A percentile compares a stretch with the other conserved stretches of the same genome.
Conservation (phyloP, 1,140 invertebrate genomes). For the Monochamus saltuarius region DNA sequence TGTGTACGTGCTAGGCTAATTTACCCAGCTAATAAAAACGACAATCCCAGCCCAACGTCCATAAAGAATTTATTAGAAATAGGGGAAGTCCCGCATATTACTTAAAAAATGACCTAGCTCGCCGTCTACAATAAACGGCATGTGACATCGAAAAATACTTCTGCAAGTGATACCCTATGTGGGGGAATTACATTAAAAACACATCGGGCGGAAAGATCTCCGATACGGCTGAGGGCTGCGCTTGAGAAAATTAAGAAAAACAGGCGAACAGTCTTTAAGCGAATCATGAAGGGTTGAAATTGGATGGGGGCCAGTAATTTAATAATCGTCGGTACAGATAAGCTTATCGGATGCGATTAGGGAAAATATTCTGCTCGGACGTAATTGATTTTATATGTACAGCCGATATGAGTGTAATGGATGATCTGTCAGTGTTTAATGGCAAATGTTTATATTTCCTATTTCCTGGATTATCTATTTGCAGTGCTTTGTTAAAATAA, state of each 20-base stretch:
- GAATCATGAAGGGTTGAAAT: conserved; percentile 5
- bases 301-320: conserved; percentile 8
- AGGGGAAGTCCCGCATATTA: conserved; percentile 13
- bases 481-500: too few species aligned
- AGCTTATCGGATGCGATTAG: conserved; percentile 10
- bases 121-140: conserved; percentile 34
- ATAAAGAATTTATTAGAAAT: too few species aligned
- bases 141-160: conserved; percentile 43
- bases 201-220: too few species aligned
- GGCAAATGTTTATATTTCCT: too few species aligned
- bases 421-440: not conserved
- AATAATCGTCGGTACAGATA: conserved; percentile 8
- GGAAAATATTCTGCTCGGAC: conserved; percentile 2
- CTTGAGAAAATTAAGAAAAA: too few species aligned
- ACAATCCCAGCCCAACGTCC: too few species aligned
- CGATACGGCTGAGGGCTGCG: too few species aligned
- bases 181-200: conserved; percentile 7
- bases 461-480: too few species aligned
- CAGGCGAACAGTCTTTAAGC: not conserved
- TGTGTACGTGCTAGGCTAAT: too few species aligned
- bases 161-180: conserved; percentile 33
- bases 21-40: too few species aligned
- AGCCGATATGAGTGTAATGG: not conserved
- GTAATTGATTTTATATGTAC: conserved; percentile 5
- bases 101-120: conserved; percentile 19